These are phyloP conservation scores for Caracal caracal DNA, from an alignment of 2,113 vertebrate species.

Conservation along the genomic window DNA sequence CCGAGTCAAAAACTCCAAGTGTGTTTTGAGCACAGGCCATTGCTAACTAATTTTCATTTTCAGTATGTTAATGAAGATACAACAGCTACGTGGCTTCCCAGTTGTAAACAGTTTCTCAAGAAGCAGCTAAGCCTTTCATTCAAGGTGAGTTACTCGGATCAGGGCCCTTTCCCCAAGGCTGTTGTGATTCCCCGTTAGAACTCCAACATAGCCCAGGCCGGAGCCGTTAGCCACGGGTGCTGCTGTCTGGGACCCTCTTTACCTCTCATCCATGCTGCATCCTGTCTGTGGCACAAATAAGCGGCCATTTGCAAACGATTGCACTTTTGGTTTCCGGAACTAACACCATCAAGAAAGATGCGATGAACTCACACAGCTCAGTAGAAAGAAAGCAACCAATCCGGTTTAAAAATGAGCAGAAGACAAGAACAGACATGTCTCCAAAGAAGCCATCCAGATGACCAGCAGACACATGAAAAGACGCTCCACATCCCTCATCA, in stretches of 20 bases:
- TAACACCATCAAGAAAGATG: not conserved
- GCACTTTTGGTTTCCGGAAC: not conserved
- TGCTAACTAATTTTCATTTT: not conserved
- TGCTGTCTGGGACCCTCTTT: too few relatives aligned
- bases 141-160: not conserved
- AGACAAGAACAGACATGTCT: not conserved
- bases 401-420: not conserved
- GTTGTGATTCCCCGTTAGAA: not conserved
- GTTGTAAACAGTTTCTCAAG: not conserved
- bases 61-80: not conserved
- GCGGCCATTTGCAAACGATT: not conserved
- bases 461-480: not conserved
- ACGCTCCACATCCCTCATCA: not conserved
- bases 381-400: not conserved
- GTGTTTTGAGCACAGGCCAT: too few relatives aligned
- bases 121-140: not conserved
- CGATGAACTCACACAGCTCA: not conserved
- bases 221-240: fast-evolving
- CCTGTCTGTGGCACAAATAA: not conserved
- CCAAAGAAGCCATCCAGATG: not conserved
- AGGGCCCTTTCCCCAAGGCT: not conserved
- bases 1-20: not conserved
- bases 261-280: not conserved
- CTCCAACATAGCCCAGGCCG: too few relatives aligned
- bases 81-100: not conserved